Base-by-base conservation (phyloP, 2,888 invertebrate species). In the Epirrhoe tristata region DNA sequence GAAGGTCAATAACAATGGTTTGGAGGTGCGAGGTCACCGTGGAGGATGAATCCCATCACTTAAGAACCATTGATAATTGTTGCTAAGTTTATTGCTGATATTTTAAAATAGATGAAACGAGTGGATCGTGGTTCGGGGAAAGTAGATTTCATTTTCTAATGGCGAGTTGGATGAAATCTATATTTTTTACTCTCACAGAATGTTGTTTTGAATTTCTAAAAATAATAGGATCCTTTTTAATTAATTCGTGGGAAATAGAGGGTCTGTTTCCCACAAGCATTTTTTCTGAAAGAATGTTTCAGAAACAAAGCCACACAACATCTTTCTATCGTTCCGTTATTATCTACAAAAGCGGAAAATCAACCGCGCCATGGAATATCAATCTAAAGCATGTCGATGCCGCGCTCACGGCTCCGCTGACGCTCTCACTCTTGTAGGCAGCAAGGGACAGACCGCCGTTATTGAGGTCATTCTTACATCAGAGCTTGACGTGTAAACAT, bases 381-480 rank as follows among this genome's bases (percentile, higher is more conserved):
- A 43, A 43, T 43, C 12, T 43, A 43, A 43, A 43, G 39, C 39
- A 43, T 43, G 39, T 43, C 39, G 2, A 14, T 16, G 1, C 14
- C 6, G 16, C 48, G 46, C 14, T 39, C 12, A 55, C 56, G 31
- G 43, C 12, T 36, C 53, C 34, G 51, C 54, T 36, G 31, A 59
- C 17, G 51, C 43, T 56, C 43, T 62, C 48, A 52, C 48, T 46
- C 24, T 58, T 51, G 14, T 52, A 43, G 57, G 39, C 58, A n/a
- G 24, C 24, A 64, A 1, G 66, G 66, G 60, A 67, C 67, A 71
- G 69, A 77, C 74, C 74, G 71, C 60, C 58, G 77, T 71, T 76
- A 80, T 77, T 76, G 76, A 75, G 78, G 82, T 77, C 78, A 80
- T 79, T 78, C 74, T 74, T 72, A 73, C 76, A 77, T 76, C 76